Conservation (phyloP, 2,113 vertebrate genomes). For the Gobiocypris rarus region DNA sequence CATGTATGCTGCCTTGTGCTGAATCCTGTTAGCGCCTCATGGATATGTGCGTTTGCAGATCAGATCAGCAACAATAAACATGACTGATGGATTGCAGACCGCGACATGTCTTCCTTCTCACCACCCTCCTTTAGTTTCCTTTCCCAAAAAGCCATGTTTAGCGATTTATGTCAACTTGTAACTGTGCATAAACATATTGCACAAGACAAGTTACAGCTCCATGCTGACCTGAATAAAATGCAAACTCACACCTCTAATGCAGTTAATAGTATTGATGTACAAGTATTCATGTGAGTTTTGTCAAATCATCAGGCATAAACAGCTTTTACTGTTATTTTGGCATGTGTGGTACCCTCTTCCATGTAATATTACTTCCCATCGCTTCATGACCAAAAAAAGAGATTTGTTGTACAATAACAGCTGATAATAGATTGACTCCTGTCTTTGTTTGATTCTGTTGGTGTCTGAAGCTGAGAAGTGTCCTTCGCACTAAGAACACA, state of each 20-base stretch:
- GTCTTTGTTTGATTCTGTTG: conserved; percentile 58
- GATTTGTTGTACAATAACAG: conserved; percentile 35
- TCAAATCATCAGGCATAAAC: conserved; percentile 10
- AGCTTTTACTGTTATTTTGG: conserved; percentile 31
- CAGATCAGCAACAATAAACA: background rate
- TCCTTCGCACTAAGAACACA: conserved; percentile 62
- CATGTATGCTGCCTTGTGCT: conserved; percentile 20
- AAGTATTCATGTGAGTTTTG: conserved; percentile 24
- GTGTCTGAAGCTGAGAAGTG: conserved; percentile 57
- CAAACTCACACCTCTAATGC: conserved; percentile 33
- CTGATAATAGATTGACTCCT: conserved; percentile 53
- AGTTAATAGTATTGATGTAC: background rate
- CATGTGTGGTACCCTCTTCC: conserved; percentile 25
- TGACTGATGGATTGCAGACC: conserved; percentile 28
- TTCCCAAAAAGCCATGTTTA: background rate
- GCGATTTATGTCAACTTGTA: background rate
- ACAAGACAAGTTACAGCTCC: background rate
- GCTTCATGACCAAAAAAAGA: conserved; percentile 12
- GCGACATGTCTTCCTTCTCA: background rate
- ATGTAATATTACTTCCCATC: conserved; percentile 11
- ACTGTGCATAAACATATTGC: background rate
- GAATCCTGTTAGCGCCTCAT: background rate
- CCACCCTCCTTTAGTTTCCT: background rate
- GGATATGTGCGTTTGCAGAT: conserved; percentile 40
- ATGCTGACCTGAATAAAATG: background rate